Evolutionary conservation across 2,113 vertebrate species (phyloP).

Genomic region (Heptranchias perlo): DNA sequence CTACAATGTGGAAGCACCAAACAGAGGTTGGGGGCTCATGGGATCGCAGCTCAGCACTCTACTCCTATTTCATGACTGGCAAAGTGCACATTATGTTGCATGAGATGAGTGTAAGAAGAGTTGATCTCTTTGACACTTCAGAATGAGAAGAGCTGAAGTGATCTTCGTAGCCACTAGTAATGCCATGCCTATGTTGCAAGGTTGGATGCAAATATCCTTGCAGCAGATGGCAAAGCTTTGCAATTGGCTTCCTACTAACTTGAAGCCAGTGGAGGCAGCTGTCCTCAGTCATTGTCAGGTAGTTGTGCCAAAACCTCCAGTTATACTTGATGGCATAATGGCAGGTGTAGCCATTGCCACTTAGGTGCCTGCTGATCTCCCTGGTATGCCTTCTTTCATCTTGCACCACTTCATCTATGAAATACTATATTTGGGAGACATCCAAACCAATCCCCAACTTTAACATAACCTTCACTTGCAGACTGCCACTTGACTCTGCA

Average conservation of each 20-base stretch:
- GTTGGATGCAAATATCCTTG: constrained; percentile 12
- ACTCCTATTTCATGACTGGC: background rate
- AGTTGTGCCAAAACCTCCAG: background rate
- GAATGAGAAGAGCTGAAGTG: background rate
- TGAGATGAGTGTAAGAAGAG: background rate
- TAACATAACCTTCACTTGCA: background rate
- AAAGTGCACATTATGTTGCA: background rate
- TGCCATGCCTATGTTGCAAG: background rate
- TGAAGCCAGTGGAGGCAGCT: background rate
- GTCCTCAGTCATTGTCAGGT: background rate
- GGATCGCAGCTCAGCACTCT: background rate
- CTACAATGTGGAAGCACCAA: background rate
- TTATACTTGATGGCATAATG: constrained; percentile 12
- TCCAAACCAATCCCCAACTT: background rate
- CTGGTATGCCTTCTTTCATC: background rate
- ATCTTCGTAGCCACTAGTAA: background rate
- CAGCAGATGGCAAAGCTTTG: background rate
- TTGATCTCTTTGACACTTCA: background rate
- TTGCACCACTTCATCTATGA: background rate
- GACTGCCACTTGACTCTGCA: background rate
- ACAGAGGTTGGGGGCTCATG: background rate
- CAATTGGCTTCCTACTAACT: background rate
- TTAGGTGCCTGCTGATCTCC: background rate
- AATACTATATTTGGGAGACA: background rate
- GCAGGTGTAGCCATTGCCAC: background rate